Conservation (phyloP, 2,888 invertebrate species). For the Tinea trinotella region DNA sequence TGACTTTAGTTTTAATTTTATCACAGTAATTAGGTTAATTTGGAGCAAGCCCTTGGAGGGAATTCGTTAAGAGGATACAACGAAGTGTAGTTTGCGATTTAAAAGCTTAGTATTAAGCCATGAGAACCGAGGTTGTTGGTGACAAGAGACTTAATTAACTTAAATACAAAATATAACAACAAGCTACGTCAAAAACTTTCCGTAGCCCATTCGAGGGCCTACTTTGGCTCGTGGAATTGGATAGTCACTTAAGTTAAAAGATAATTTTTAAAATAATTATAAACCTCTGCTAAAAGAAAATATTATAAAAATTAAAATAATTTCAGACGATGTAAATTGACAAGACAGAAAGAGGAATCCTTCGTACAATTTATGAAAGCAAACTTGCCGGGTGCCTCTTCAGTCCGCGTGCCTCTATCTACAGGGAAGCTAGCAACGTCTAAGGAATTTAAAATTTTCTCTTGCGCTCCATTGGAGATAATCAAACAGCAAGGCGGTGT, state of each 20-base stretch:
- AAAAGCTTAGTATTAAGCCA: slow-evolving; percentile 54
- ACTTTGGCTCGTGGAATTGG: too few relatives aligned
- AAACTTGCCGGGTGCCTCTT: not conserved
- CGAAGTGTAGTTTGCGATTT: slow-evolving; percentile 51
- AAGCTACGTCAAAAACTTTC: slow-evolving; percentile 1
- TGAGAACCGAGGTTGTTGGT: slow-evolving; percentile 42
- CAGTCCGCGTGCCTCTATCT: not conserved
- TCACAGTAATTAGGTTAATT: slow-evolving; percentile 44
- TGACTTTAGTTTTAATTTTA: slow-evolving; percentile 19
- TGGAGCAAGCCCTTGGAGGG: slow-evolving; percentile 40
- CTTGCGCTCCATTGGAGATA: slow-evolving; percentile 42
- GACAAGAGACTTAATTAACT: slow-evolving; percentile 60
- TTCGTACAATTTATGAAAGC: slow-evolving; percentile 24
- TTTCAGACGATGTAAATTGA: slow-evolving; percentile 1
- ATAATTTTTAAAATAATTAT: not conserved
- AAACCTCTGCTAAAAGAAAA: not conserved
- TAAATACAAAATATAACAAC: slow-evolving; percentile 22
- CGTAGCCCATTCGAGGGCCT: not conserved
- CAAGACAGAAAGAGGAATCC: not conserved
- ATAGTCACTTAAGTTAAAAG: too few relatives aligned
- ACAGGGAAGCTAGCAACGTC: slow-evolving; percentile 26
- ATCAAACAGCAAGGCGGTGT: slow-evolving; percentile 47
- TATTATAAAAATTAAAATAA: not conserved
- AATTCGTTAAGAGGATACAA: slow-evolving; percentile 47
- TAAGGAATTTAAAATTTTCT: slow-evolving; percentile 46